Evolutionary conservation across 2,797 vertebrate genomes (phyloP), one percentile per base, ranked within the genome.

Genomic region (Pagetopsis macropterus): DNA sequence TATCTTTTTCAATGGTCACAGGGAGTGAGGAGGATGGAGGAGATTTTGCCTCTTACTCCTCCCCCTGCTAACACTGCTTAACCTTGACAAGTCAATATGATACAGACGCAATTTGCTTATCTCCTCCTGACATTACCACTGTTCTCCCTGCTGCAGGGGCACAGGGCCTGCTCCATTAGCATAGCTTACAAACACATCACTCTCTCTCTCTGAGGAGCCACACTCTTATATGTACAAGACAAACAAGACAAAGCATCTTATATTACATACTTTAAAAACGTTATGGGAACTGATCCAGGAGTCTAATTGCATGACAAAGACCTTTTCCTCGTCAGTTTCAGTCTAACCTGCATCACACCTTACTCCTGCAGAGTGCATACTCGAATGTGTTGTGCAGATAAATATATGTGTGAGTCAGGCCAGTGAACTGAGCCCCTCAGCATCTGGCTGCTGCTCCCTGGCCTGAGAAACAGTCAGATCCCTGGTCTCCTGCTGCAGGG

Each of bases 41-140:
- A 75, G 78, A 2, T 37, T 37, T 37, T 37, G 44, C 70, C 76
- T 87, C 65, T 82, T 52, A 52, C 82, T 79, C 86, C 86, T 85
- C 84, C 85, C 78, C 76, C 80, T 73, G 78, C 82, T 89, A 81
- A 84, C 82, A 83, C 89, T 91, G 91, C 89, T 93, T 95, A 95
- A 95, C 94, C 94, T 94, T 95, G 93, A 94, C 93, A 90, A 92
- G 92, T 95, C 94, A 94, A 91, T 94, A 91, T 94, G 90, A 94
- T 93, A 88, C 92, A 87, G 82, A 83, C 21, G 79, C 91, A 93
- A 93, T 95, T 95, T 94, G 93, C 94, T 95, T 94, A 93, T 95
- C 94, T 94, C 78, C 89, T 87, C 88, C 88, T 93, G 93, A 94
- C 94, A 94, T 94, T 90, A 93, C 91, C 88, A 91, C 90, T 93